Conservation (phyloP, 2,797 vertebrate genomes). For the Acipenser oxyrinchus region DNA sequence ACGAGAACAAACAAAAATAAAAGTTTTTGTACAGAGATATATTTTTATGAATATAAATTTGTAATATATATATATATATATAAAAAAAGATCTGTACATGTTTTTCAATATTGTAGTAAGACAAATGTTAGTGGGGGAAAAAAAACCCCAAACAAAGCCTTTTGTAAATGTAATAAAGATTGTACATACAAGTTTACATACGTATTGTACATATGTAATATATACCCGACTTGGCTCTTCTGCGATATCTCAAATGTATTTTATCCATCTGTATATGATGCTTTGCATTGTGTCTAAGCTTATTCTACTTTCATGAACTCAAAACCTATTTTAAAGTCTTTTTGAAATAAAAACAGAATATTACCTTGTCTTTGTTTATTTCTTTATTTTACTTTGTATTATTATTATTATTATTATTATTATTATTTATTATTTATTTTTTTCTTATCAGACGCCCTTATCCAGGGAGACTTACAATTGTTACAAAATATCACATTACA, state of each 20-base stretch:
- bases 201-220: slow-evolving; percentile 97
- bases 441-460: no score
- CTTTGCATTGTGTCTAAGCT: slow-evolving; percentile 90
- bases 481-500: slow-evolving; percentile 8
- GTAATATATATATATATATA: slow-evolving; percentile 98
- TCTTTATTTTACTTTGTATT: slow-evolving; percentile 15
- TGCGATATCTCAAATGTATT: slow-evolving; percentile 97
- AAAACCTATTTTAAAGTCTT: slow-evolving; percentile 98
- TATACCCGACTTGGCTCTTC: slow-evolving; percentile 85
- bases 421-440: neutral
- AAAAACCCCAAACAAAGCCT: slow-evolving; percentile 65
- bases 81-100: slow-evolving; percentile 81
- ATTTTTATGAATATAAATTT: slow-evolving; percentile 99
- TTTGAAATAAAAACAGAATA: slow-evolving; percentile 95
- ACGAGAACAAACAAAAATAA: slow-evolving; percentile 43
- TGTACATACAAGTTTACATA: slow-evolving; percentile 96
- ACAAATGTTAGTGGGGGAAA: slow-evolving; percentile 76
- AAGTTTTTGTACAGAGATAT: slow-evolving; percentile 99
- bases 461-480: slow-evolving; percentile 1
- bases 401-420: neutral
- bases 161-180: slow-evolving; percentile 98
- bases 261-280: slow-evolving; percentile 99
- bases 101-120: slow-evolving; percentile 96
- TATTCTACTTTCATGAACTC: slow-evolving; percentile 94
- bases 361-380: slow-evolving; percentile 33